phyloP scores from a whole-genome alignment of 2,888 invertebrate genomes.

The Amiota communis region DNA sequence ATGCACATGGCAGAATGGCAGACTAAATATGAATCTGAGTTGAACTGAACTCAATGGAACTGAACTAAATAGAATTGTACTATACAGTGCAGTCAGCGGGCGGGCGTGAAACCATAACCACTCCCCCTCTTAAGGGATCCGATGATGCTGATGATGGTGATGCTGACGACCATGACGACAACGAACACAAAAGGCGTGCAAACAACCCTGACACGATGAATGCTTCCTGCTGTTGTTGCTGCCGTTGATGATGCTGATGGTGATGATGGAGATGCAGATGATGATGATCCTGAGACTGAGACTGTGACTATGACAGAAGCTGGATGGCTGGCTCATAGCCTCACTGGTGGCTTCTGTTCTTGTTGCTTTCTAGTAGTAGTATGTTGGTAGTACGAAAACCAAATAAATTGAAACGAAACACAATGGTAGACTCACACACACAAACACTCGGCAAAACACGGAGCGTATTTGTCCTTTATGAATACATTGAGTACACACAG shows the following conservation, averaged over 20 bases:
- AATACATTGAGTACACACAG: background rate
- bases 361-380: constrained; percentile 30
- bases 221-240: background rate
- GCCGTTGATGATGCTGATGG: constrained; percentile 1
- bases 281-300: background rate
- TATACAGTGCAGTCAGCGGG: constrained; percentile 34
- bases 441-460: constrained; percentile 32
- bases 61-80: background rate
- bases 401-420: constrained; percentile 62
- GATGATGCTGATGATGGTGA: constrained; percentile 17
- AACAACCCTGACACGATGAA: constrained; percentile 50
- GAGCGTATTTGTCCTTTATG: background rate
- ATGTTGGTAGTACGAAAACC: constrained; percentile 47
- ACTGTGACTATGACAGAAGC: constrained; percentile 7
- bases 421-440: constrained; percentile 43
- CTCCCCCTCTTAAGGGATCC: constrained; percentile 54
- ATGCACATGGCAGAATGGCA: constrained; percentile 20
- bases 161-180: constrained; percentile 20
- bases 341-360: background rate
- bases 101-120: constrained; percentile 54
- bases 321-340: background rate
- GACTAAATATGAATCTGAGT: constrained; percentile 13
- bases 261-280: too few relatives aligned
- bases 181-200: constrained; percentile 37
- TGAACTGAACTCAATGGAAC: constrained; percentile 4